Percentiles rank a stretch among this genome's conserved stretches.
These are phyloP conservation scores for Stictonetta naevosa DNA, from an alignment of 2,113 vertebrate species.

Conservation along the genomic window DNA sequence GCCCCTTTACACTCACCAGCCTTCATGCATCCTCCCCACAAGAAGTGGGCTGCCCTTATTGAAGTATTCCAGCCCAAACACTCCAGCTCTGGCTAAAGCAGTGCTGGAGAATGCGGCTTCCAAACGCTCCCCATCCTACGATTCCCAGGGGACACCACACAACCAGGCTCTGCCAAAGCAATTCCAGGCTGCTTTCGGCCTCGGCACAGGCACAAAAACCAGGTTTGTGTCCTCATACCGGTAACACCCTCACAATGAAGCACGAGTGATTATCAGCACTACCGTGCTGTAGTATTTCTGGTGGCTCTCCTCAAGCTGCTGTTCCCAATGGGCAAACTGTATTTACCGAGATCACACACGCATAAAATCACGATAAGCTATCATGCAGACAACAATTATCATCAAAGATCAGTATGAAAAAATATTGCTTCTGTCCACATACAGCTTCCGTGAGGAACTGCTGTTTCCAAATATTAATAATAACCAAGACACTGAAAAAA, in stretches of 20 bases:
- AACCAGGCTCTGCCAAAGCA: not conserved
- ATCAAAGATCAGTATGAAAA: not conserved
- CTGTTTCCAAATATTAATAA: not conserved
- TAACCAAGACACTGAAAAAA: not conserved
- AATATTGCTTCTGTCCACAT: not conserved
- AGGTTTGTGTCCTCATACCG: not conserved
- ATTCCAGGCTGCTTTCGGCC: not conserved
- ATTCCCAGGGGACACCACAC: not conserved
- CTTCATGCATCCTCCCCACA: not conserved
- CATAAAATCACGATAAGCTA: not conserved
- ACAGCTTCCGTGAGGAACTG: not conserved
- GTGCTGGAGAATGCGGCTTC: not conserved
- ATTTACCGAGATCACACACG: not conserved
- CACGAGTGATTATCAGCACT: no score
- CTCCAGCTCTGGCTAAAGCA: not conserved
- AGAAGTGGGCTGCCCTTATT: not conserved
- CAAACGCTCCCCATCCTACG: rapidly evolving
- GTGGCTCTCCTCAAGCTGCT: not conserved
- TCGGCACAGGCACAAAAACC: not conserved
- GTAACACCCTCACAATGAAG: not conserved
- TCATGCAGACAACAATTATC: not conserved
- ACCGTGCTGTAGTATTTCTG: not conserved
- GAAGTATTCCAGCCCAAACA: not conserved
- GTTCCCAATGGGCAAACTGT: not conserved
- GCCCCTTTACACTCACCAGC: not conserved